phyloP scores from a whole-genome alignment of 2,797 vertebrate species.

The Toxotes lorentzi region DNA sequence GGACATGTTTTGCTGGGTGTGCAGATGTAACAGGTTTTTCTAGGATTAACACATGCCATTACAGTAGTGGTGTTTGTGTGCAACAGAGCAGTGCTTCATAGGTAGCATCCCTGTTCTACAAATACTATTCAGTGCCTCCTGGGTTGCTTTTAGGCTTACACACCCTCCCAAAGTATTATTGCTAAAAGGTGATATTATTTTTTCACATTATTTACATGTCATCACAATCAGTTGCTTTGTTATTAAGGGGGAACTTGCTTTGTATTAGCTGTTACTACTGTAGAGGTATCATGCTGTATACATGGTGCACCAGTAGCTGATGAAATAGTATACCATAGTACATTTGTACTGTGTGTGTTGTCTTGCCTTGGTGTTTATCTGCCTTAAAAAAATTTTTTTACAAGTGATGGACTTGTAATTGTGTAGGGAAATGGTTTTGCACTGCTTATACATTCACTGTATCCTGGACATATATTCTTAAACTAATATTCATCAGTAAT shows the following conservation, averaged over 20 bases:
- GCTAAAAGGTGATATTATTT: slow-evolving; percentile 3
- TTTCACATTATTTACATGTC: neutral
- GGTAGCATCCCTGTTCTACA: slow-evolving; percentile 41
- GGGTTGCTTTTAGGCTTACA: slow-evolving; percentile 12
- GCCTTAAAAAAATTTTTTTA: slow-evolving; percentile 13
- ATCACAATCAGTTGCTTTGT: slow-evolving; percentile 10
- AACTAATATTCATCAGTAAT: slow-evolving; percentile 22
- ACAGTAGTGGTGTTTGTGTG: slow-evolving; percentile 39
- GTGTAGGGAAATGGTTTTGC: slow-evolving; percentile 13
- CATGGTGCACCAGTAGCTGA: slow-evolving; percentile 30
- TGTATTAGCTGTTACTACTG: slow-evolving; percentile 15
- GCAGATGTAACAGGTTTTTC: slow-evolving; percentile 58
- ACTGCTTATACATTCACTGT: slow-evolving; percentile 4
- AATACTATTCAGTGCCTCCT: slow-evolving; percentile 17
- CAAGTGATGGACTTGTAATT: slow-evolving; percentile 40
- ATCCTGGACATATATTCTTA: slow-evolving; percentile 4
- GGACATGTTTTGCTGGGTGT: slow-evolving; percentile 45
- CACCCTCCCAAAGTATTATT: slow-evolving; percentile 1
- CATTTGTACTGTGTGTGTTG: slow-evolving; percentile 26
- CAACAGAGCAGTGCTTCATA: slow-evolving; percentile 45
- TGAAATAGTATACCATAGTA: slow-evolving; percentile 32
- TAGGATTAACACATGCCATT: slow-evolving; percentile 70
- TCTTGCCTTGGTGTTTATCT: slow-evolving; percentile 37
- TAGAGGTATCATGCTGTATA: slow-evolving; percentile 27
- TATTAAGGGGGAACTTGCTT: slow-evolving; percentile 32